Base-by-base conservation (phyloP, 2,113 vertebrate genomes). In the Agelaius phoeniceus region DNA sequence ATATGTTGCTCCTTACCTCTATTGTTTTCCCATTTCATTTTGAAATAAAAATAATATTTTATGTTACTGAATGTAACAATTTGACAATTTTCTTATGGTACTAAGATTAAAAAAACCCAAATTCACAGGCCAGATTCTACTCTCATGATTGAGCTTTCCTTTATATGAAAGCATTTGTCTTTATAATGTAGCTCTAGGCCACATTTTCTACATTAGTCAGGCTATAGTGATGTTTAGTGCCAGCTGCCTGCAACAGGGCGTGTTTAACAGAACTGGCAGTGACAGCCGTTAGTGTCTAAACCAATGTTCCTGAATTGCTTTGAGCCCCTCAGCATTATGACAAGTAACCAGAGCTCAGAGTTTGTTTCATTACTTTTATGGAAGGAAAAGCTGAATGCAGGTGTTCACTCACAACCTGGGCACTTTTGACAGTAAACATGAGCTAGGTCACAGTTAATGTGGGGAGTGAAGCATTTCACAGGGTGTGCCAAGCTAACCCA, bases 211-310 rank as follows among this genome's bases (percentile, higher is more conserved):
- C 61, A 87, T 93, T 88, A 96, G 82, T 80, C 6, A 28, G 81
- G 44, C 68, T 55, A 51, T 41, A 95, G 66, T 71, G 91, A 89
- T 91, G 61, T 90, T 97, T 96, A 80, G 75, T 65, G 94, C 76
- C 88, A 97, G 96, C 31, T 95, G 83, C 81, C 96, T 97, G 82
- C 69, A 94, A 7, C n/a, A 74, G 91, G 39, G 69, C 23, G 23
- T 35, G 80, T 97, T 97, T 95, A 93, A 94, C 37, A 88, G 68
- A 93, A 84, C 77, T 87, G 80, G 58, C 55, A 76, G 49, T 35
- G 66, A 63, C 74, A 92, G 58, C 51, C 49, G 54, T 66, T 71
- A 12, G 41, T 44, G 43, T 71, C 62, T 82, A 81, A 96, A 94
- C 31, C 37, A 68, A 80, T 86, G 39, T 61, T 94, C 41, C 28